Evolutionary conservation across 1,140 invertebrate genomes (phyloP).

Genomic region (Leptestheria dahalacensis): DNA sequence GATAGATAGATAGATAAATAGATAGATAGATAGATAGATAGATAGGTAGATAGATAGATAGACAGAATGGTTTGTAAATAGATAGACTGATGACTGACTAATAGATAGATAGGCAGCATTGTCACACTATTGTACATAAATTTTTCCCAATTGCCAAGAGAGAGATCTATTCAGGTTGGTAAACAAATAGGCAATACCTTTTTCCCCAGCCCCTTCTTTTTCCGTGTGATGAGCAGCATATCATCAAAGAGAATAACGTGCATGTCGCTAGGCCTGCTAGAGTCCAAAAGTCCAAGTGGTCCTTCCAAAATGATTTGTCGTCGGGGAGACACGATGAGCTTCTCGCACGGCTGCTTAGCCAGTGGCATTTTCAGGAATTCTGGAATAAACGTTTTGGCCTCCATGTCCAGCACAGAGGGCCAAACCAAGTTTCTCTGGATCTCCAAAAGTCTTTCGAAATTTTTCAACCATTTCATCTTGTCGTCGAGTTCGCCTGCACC

Average conservation of each 20-base stretch:
- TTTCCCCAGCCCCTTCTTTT: slow-evolving; percentile 41
- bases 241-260: slow-evolving; percentile 54
- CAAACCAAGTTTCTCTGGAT: slow-evolving; percentile 49
- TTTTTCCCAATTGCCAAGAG: no score
- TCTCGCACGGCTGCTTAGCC: slow-evolving; percentile 49
- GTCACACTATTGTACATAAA: neutral
- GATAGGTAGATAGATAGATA: no score
- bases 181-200: slow-evolving; percentile 41
- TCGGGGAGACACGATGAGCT: slow-evolving; percentile 43
- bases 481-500: slow-evolving; percentile 46
- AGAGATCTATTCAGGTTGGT: neutral
- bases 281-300: slow-evolving; percentile 38
- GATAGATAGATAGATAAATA: no score
- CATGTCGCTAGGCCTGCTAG: slow-evolving; percentile 39
- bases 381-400: slow-evolving; percentile 46
- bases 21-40: no score
- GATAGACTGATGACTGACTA: neutral
- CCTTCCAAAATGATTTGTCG: slow-evolving; percentile 48
- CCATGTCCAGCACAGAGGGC: slow-evolving; percentile 47
- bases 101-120: neutral
- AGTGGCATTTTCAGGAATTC: slow-evolving; percentile 37
- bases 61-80: no score
- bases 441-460: slow-evolving; percentile 51
- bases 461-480: slow-evolving; percentile 55
- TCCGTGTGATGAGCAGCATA: slow-evolving; percentile 47